Evolutionary conservation across 1,140 invertebrate genomes (phyloP).

Genomic region (Caerostris extrusa): DNA sequence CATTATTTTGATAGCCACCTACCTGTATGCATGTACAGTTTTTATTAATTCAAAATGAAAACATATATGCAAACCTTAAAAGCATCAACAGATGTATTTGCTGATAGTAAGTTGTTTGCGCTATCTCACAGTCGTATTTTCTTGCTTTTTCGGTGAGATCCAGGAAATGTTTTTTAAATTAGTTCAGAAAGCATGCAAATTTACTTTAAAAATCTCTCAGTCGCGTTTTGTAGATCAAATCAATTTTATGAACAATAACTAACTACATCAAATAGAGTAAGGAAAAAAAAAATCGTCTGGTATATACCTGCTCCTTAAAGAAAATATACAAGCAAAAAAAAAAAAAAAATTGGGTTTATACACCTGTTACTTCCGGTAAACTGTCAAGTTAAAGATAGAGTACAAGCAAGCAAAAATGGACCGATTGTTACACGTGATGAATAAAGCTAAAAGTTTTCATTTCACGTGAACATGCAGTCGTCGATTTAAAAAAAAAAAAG

Average conservation of each 20-base stretch:
- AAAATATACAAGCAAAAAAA: slow-evolving; percentile 28
- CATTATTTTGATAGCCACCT: too few relatives aligned
- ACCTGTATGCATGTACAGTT: too few relatives aligned
- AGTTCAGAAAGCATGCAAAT: too few relatives aligned
- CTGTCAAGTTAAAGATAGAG: slow-evolving; percentile 11
- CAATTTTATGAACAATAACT: neutral
- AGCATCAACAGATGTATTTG: too few relatives aligned
- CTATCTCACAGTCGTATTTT: too few relatives aligned
- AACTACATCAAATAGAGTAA: neutral
- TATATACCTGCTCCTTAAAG: slow-evolving; percentile 1
- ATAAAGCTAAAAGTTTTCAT: neutral
- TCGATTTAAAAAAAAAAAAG: slow-evolving; percentile 5
- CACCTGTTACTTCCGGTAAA: slow-evolving; percentile 38
- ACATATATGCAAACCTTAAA: too few relatives aligned
- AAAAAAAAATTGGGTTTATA: slow-evolving; percentile 4
- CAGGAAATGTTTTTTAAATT: too few relatives aligned
- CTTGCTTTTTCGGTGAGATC: too few relatives aligned
- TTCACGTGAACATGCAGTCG: slow-evolving; percentile 15
- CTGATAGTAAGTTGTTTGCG: too few relatives aligned
- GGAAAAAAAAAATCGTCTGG: neutral
- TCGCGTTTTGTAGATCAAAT: neutral
- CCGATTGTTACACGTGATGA: slow-evolving; percentile 24
- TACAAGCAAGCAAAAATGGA: slow-evolving; percentile 18
- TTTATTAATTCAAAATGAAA: too few relatives aligned
- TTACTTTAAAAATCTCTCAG: too few relatives aligned